Percentiles rank a stretch among this genome's conserved stretches.
Conservation (phyloP, 1,140 invertebrate genomes). For the Drosophila nikananu region DNA sequence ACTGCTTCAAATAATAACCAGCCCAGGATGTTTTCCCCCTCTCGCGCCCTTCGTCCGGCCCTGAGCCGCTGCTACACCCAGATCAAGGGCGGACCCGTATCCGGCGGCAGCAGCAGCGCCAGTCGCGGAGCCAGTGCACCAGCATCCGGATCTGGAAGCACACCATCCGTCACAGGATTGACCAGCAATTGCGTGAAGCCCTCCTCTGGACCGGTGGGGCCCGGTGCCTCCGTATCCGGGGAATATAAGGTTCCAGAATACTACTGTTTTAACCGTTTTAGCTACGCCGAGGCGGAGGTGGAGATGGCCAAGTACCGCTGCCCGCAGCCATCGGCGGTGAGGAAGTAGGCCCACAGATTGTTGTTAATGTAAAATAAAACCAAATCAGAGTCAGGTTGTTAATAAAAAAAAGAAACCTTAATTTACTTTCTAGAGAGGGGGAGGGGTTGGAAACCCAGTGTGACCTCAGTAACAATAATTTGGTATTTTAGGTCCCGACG, state of each 20-base stretch:
- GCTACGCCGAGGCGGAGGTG: constrained; percentile 93
- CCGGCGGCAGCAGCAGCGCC: constrained; percentile 19
- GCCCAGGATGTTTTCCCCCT: constrained; percentile 78
- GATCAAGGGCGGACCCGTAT: constrained; percentile 48
- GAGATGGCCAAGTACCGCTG: constrained; percentile 92
- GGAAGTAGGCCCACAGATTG: constrained; percentile 51
- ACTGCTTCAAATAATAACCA: neutral
- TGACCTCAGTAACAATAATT: neutral
- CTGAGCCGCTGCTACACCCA: constrained; percentile 69
- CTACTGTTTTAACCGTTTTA: constrained; percentile 91
- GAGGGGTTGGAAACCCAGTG: neutral
- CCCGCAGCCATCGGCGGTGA: constrained; percentile 88
- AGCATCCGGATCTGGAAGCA: constrained; percentile 4
- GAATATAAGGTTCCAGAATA: constrained; percentile 95
- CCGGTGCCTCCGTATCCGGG: constrained; percentile 90
- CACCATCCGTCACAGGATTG: constrained; percentile 87
- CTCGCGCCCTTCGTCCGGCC: constrained; percentile 39
- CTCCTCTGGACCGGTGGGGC: constrained; percentile 88
- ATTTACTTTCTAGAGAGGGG: neutral
- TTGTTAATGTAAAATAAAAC: constrained; percentile 39
- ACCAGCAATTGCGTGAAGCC: constrained; percentile 88
- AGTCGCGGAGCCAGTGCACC: constrained; percentile 16
- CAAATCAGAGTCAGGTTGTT: constrained; percentile 36
- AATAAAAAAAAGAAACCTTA: constrained; percentile 21
- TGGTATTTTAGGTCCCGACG: constrained; percentile 13